Conservation (phyloP, 2,113 vertebrate species). For the Phodopus roborovskii region DNA sequence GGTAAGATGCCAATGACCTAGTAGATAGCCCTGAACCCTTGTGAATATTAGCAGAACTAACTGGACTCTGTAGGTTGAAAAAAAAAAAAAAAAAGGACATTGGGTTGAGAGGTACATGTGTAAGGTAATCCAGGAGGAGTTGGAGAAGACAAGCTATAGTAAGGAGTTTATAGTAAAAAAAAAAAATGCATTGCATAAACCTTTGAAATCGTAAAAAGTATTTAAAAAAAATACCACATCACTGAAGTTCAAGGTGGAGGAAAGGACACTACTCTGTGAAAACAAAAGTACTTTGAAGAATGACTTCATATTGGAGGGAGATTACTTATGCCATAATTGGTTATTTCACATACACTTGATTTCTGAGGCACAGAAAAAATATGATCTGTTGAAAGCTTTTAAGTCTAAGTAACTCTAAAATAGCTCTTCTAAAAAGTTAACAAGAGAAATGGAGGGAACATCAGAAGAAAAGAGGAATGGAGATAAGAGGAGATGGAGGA, state of each 20-base stretch:
- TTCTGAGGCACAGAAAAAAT: not conserved
- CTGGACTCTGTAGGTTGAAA: not conserved
- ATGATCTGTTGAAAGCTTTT: not conserved
- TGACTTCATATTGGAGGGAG: not conserved
- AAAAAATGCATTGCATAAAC: not conserved
- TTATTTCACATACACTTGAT: not conserved
- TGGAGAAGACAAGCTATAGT: not conserved
- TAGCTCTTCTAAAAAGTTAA: not conserved
- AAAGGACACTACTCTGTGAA: not conserved
- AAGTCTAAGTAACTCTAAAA: conserved; percentile 1
- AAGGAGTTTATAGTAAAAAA: not conserved
- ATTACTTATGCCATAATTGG: not conserved
- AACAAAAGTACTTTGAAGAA: not conserved
- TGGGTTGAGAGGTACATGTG: not conserved
- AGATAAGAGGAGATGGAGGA: too few relatives aligned
- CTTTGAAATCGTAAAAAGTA: not conserved
- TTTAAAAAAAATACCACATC: not conserved
- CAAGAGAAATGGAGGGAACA: not conserved
- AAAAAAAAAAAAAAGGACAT: too few relatives aligned
- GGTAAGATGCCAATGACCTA: not conserved
- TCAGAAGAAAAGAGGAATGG: too few relatives aligned
- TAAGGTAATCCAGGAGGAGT: not conserved
- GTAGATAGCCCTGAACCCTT: not conserved
- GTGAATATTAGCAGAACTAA: not conserved
- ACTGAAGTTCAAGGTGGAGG: not conserved